Conservation (phyloP, 1,140 invertebrate species). For the Lordiphosa collinella region DNA sequence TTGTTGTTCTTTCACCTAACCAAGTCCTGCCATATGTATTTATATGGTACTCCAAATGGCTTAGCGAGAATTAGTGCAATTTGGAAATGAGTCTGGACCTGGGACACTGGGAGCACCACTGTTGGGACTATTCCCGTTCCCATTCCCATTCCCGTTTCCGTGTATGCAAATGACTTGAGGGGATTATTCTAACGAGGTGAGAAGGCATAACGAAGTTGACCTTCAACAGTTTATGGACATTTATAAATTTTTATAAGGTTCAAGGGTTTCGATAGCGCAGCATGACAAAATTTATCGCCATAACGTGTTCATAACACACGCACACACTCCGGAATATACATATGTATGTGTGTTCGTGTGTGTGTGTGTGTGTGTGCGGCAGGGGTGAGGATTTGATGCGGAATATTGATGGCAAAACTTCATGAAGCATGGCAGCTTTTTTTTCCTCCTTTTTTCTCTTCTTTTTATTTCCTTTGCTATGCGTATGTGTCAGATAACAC, state of each 20-base stretch:
- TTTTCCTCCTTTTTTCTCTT: not conserved
- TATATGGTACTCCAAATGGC: slow-evolving; percentile 55
- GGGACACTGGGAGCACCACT: too few relatives aligned
- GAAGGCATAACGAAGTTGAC: slow-evolving; percentile 25
- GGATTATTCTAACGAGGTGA: not conserved
- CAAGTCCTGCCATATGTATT: slow-evolving; percentile 49
- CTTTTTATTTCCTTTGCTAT: slow-evolving; percentile 35
- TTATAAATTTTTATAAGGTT: slow-evolving; percentile 65
- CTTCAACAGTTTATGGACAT: slow-evolving; percentile 61
- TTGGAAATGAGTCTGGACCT: not conserved
- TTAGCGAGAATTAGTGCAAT: slow-evolving; percentile 13
- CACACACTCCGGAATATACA: slow-evolving; percentile 16
- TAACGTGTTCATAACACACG: slow-evolving; percentile 60
- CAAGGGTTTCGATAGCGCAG: slow-evolving; percentile 66
- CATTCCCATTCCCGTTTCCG: too few relatives aligned
- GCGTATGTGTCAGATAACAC: slow-evolving; percentile 64
- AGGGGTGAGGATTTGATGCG: not conserved
- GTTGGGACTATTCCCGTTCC: not conserved
- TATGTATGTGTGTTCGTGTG: slow-evolving; percentile 19
- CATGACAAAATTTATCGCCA: slow-evolving; percentile 62
- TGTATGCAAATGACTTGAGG: not conserved
- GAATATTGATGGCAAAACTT: slow-evolving; percentile 71
- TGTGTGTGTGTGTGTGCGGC: not conserved
- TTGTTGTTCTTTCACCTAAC: slow-evolving; percentile 3
- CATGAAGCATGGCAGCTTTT: slow-evolving; percentile 55